A percentile compares a stretch with the other conserved stretches of the same genome.
Evolutionary conservation across 2,113 vertebrate species (phyloP).

Genomic region (Gasterosteus nipponicus): DNA sequence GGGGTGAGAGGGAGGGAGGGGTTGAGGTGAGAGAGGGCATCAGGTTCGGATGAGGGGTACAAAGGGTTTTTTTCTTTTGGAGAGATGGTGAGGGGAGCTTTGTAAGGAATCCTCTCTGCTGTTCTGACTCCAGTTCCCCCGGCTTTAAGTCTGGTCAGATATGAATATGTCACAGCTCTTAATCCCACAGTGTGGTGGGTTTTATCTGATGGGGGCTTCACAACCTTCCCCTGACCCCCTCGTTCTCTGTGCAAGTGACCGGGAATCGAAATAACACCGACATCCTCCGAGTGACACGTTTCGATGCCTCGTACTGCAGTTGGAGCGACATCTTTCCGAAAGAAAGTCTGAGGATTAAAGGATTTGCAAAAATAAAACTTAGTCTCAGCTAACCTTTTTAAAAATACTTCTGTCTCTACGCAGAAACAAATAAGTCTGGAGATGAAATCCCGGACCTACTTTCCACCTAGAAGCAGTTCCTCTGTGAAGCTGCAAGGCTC

Average conservation of each 20-base stretch:
- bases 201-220: slow-evolving; percentile 53
- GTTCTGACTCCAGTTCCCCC: slow-evolving; percentile 47
- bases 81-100: slow-evolving; percentile 79
- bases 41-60: slow-evolving; percentile 84
- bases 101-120: slow-evolving; percentile 77
- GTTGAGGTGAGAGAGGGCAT: slow-evolving; percentile 75
- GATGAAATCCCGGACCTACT: not conserved
- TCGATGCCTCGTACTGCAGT: slow-evolving; percentile 15
- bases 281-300: slow-evolving; percentile 32
- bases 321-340: slow-evolving; percentile 3
- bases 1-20: slow-evolving; percentile 79
- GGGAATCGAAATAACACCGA: slow-evolving; percentile 37
- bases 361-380: slow-evolving; percentile 16
- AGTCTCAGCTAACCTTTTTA: not conserved
- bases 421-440: not conserved
- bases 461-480: not conserved
- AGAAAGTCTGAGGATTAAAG: slow-evolving; percentile 47
- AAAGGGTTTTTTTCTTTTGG: slow-evolving; percentile 91
- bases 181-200: slow-evolving; percentile 66
- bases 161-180: slow-evolving; percentile 81
- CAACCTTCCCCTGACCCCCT: not conserved
- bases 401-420: not conserved
- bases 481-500: not conserved
- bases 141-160: slow-evolving; percentile 79
- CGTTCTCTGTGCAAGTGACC: slow-evolving; percentile 38